Conservation (phyloP, 2,888 invertebrate species). For the Agrotis segetum region DNA sequence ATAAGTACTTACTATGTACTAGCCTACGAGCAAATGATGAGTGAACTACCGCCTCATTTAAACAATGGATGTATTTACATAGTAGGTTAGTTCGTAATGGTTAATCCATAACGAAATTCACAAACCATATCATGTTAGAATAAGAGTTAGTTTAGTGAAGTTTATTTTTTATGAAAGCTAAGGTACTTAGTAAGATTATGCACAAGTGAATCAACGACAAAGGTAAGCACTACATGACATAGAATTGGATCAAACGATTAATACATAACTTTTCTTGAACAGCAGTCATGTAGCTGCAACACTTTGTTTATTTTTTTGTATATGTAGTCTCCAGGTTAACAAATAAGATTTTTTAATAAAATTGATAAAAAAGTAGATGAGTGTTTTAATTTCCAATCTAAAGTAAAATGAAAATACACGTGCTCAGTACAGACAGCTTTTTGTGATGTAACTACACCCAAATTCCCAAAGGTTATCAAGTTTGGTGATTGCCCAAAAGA, state of each 20-base stretch:
- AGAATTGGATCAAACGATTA: slow-evolving; percentile 6
- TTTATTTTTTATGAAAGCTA: slow-evolving; percentile 70
- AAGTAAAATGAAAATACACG: not conserved
- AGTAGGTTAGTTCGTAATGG: slow-evolving; percentile 56
- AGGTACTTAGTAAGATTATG: slow-evolving; percentile 66
- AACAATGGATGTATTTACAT: slow-evolving; percentile 32
- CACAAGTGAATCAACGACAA: slow-evolving; percentile 64
- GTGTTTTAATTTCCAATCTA: slow-evolving; percentile 20
- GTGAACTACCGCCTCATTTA: slow-evolving; percentile 9
- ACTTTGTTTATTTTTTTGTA: slow-evolving; percentile 61
- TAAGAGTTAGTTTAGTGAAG: slow-evolving; percentile 73
- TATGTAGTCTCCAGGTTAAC: slow-evolving; percentile 56
- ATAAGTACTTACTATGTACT: slow-evolving; percentile 37
- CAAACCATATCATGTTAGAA: slow-evolving; percentile 85
- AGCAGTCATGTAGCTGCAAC: slow-evolving; percentile 47
- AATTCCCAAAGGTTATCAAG: slow-evolving; percentile 36
- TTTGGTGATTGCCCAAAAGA: slow-evolving; percentile 48
- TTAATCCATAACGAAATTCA: slow-evolving; percentile 70
- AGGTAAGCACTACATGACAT: slow-evolving; percentile 46
- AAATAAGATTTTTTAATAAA: slow-evolving; percentile 65
- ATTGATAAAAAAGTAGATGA: slow-evolving; percentile 24
- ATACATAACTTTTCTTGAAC: slow-evolving; percentile 9
- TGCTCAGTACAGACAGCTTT: not conserved
- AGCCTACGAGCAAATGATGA: slow-evolving; percentile 10
- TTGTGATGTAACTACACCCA: slow-evolving; percentile 11